Conservation (phyloP, 2,797 vertebrate species). For the Anguilla pacifica region DNA sequence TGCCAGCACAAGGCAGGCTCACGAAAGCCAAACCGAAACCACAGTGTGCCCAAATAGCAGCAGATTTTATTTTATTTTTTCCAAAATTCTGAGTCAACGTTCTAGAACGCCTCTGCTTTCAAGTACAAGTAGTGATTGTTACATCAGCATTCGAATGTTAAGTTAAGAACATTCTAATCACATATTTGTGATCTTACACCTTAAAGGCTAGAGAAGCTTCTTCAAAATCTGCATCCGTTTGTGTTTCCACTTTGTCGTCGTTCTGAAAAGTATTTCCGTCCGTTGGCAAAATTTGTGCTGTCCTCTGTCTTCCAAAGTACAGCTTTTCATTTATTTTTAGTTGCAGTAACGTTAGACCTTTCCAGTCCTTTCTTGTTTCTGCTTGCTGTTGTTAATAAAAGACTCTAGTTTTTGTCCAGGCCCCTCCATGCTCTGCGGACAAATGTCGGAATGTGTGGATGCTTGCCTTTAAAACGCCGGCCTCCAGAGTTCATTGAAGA, state of each 20-base stretch:
- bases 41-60: not conserved
- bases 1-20: not conserved
- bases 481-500: not conserved
- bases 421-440: not conserved
- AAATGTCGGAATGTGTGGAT: not conserved
- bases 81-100: not conserved
- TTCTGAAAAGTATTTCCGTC: not conserved
- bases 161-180: too few species aligned
- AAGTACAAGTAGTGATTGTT: too few species aligned
- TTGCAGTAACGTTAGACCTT: not conserved
- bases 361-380: not conserved
- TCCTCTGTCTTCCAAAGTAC: not conserved
- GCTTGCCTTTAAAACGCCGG: not conserved
- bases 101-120: too few species aligned
- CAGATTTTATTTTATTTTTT: too few species aligned
- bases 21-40: not conserved
- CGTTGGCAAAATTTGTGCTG: not conserved
- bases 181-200: too few species aligned
- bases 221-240: not conserved
- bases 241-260: not conserved
- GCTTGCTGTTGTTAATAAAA: not conserved
- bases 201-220: not conserved
- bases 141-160: too few species aligned
- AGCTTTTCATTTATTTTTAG: not conserved
- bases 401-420: not conserved